phyloP scores from a whole-genome alignment of 2,113 vertebrate genomes.

The Laterallus jamaicensis region DNA sequence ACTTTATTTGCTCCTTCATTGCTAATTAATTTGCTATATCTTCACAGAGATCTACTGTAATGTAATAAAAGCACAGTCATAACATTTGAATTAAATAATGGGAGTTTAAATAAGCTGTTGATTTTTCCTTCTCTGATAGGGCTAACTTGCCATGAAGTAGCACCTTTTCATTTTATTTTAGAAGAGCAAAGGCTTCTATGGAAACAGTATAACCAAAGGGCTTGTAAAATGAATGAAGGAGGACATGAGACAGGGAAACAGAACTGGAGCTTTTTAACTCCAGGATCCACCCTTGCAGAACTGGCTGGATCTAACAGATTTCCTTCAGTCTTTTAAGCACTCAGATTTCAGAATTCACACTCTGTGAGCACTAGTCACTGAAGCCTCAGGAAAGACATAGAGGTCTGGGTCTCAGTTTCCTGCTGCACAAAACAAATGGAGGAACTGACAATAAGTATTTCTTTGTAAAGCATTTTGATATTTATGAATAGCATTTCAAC shows the following conservation, averaged over 20 bases:
- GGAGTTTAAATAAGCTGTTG: slow-evolving; percentile 41
- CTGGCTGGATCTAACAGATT: background rate
- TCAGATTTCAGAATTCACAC: background rate
- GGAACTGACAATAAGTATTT: background rate
- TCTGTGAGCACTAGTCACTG: background rate
- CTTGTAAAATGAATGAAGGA: background rate
- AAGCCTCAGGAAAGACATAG: background rate
- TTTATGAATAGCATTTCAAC: background rate
- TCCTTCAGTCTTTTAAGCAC: background rate
- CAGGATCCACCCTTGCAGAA: background rate
- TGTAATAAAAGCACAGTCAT: background rate
- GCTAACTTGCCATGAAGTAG: slow-evolving; percentile 21
- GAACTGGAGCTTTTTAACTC: background rate
- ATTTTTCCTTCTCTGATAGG: slow-evolving; percentile 28
- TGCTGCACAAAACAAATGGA: background rate
- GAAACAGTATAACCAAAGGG: background rate
- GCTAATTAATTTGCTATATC: slow-evolving; percentile 55
- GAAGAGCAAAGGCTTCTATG: background rate
- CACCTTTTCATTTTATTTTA: background rate
- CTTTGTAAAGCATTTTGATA: background rate
- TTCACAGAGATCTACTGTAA: background rate
- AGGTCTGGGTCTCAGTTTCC: background rate
- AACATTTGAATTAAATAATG: slow-evolving; percentile 24
- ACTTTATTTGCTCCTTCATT: slow-evolving; percentile 55
- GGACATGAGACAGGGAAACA: background rate